Base-by-base conservation (phyloP, 2,797 vertebrate genomes). In the Alosa sapidissima region DNA sequence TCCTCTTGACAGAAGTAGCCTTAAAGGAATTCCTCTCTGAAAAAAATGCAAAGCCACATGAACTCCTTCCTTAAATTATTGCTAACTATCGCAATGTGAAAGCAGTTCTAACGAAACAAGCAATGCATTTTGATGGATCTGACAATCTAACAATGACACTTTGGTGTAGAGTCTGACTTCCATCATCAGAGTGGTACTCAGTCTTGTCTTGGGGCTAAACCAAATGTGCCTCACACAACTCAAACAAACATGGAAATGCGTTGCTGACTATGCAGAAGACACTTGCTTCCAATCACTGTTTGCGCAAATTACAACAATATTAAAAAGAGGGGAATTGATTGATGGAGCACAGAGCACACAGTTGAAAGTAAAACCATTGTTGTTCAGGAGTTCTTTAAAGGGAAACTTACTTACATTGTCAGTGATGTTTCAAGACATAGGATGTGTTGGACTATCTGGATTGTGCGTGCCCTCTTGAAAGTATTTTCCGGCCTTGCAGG, bases 81-180 rank as follows among this genome's bases (percentile, higher is more conserved):
- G 68, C 68, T 41, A 72, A 78, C 72, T 78, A 78, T 47, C 41
- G 2, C 41, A 78, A 78, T 78, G 19, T 47, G 72, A 14, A 78
- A 78, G 41, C 41, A 47, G 72, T 2, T 47, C 36, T 78, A 78
- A 45, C 19, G 41, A 5, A 36, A 45, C 41, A 36, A 78, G 72
- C 36, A 45, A 47, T 8, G 16, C 11, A 13, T 33, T 72, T 45
- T 78, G 72, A 78, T 78, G 33, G 33, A 75, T 75, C 11, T 41
- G 72, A 78, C 72, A 47, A 78, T 47, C 72, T 47, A 78, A 47
- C 33, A 72, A 36, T 41, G 36, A 16, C 72, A 78, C 41, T 16
- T 45, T 78, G 72, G 72, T 5, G 72, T 33, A 41, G 65, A 47
- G 19, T 78, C 28, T 72, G 33, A 72, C 33, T 72, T 72, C 21